Percentiles rank a stretch among this genome's conserved stretches.
Conservation (phyloP, 2,113 vertebrate genomes). For the Rynchops niger region DNA sequence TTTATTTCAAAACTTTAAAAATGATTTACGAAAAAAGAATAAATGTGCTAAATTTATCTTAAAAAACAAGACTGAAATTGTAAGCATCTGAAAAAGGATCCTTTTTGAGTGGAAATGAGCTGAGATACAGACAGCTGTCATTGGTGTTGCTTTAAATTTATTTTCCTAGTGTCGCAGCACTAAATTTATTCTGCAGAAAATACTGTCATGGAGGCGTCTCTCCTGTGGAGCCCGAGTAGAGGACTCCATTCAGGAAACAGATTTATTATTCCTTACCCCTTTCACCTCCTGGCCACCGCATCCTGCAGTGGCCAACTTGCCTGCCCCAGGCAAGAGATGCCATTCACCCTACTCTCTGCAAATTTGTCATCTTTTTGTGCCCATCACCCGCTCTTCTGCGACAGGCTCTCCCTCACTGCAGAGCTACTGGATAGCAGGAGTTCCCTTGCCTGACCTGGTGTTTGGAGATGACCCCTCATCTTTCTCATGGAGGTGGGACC, state of each 20-base stretch:
- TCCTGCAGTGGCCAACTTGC: neutral
- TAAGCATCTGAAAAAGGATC: neutral
- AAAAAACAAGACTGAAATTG: neutral
- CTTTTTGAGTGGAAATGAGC: neutral
- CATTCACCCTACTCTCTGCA: neutral
- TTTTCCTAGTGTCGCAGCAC: neutral
- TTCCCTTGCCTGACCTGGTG: neutral
- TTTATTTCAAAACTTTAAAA: constrained; percentile 7
- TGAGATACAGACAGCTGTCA: neutral
- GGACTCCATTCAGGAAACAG: neutral
- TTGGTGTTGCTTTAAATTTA: neutral
- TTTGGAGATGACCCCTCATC: neutral
- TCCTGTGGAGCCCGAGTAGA: neutral
- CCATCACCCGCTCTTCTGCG: neutral
- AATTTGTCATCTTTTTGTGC: neutral
- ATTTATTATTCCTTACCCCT: neutral
- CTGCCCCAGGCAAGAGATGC: neutral
- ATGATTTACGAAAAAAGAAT: neutral
- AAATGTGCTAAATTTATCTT: neutral
- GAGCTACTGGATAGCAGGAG: neutral
- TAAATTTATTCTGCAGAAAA: neutral
- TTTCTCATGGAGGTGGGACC: rapidly evolving
- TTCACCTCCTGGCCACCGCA: neutral
- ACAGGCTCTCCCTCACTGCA: neutral
- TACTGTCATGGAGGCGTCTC: neutral